Base-by-base conservation (phyloP, 2,888 invertebrate genomes). In the Drosophila nr. fundita region DNA sequence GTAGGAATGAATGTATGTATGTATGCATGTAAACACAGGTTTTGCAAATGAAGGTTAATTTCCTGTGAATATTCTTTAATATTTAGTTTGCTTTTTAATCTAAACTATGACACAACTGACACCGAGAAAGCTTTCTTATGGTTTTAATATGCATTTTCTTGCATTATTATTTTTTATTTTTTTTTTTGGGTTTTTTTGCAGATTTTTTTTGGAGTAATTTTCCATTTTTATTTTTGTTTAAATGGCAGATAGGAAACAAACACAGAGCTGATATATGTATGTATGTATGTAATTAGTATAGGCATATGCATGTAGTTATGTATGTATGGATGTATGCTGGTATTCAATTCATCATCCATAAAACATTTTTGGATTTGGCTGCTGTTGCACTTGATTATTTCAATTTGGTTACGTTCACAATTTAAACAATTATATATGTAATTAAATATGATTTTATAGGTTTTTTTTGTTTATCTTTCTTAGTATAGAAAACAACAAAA, bases 401-500 rank as follows among this genome's bases (percentile, higher is more conserved):
- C 42, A 34, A 57, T 38, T 68, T 69, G 34, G 40, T 69, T 76
- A 80, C 49, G 65, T 72, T 73, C 63, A 63, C 66, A 67, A 59
- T 63, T 68, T 68, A 70, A 70, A 75, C 78, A 80, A 73, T 72
- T 72, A 78, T 68, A 73, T 72, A 74, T 73, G 60, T 67, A 78
- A 70, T 70, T 72, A 60, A 68, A 70, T 68, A 67, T 55, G 58
- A 48, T 54, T 55, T 40, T 67, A 30, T 58, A 66, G 61, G 49
- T 4, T 48, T 54, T 55, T 67, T 58, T 66, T 62, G 1, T 29
- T 1, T 30, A 1, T 10, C 30, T 58, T 40, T 60, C 45, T 69
- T 76, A 78, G 72, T 81, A 78, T 82, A 78, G 83, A 87, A 87
- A 90, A 79, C 81, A 87, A 87, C 90, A 79, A 87, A 90, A 88